Percentiles rank a stretch among this genome's conserved stretches.
Conservation (phyloP, 1,140 invertebrate species). For the Epicauta chinensis region DNA sequence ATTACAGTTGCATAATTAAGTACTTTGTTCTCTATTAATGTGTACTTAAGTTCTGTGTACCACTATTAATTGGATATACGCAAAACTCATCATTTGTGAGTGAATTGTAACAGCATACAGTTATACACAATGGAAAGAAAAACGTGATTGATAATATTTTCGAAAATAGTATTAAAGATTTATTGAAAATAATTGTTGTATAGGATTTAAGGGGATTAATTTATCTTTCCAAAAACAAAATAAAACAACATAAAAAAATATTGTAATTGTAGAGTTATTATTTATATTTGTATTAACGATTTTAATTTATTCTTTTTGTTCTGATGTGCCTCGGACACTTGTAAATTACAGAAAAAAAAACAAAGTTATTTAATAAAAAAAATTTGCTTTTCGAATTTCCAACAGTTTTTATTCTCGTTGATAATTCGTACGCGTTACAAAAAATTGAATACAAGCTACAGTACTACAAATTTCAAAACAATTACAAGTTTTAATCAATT, state of each 20-base stretch:
- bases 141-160: constrained; percentile 15
- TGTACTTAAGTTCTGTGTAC: constrained; percentile 27
- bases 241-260: too few relatives aligned
- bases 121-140: not conserved
- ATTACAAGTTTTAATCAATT: too few relatives aligned
- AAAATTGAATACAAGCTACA: too few relatives aligned
- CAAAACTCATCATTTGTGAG: too few relatives aligned
- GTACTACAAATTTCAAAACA: too few relatives aligned
- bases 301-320: constrained; percentile 25
- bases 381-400: not conserved
- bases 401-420: too few relatives aligned
- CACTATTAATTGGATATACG: not conserved
- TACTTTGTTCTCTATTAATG: constrained; percentile 13
- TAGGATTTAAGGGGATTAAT: constrained; percentile 6
- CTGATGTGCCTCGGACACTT: constrained; percentile 25
- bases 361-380: constrained; percentile 22
- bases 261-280: constrained; percentile 1
- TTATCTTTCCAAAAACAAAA: constrained; percentile 14
- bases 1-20: constrained; percentile 20
- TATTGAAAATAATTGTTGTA: constrained; percentile 9
- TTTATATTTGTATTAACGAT: constrained; percentile 17
- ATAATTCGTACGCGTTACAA: too few relatives aligned
- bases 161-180: constrained; percentile 16
- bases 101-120: not conserved
- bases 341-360: constrained; percentile 12